Base-by-base conservation (phyloP, 2,113 vertebrate genomes). In the Malurus cyaneus region DNA sequence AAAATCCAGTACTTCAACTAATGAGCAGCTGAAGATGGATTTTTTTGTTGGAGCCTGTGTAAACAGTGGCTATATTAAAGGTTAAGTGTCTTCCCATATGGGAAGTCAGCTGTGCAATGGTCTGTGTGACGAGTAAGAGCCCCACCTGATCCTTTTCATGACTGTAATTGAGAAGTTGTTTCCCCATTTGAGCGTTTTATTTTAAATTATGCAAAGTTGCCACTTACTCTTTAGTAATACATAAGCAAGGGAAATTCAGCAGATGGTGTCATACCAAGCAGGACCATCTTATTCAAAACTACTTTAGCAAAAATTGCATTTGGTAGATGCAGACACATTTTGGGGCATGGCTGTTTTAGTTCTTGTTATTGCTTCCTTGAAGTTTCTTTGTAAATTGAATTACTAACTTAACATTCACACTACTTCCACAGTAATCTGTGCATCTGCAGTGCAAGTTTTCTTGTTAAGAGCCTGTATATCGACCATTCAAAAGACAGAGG, bases 201-300 rank as follows among this genome's bases (percentile, higher is more conserved):
- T 82, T 93, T 66, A 88, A 76, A 88, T 91, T 89, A 87, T 50
- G 32, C 65, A 65, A 89, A 86, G 46, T n/a, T 94, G 32, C 60
- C 24, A 18, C 57, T 96, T 92, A 67, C 21, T 86, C 49, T 41
- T 90, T 71, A 54, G 64, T 70, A 52, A 56, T 70, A 56, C 31
- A 80, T 3, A 16, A 89, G 52, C n/a, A 74, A 90, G 72, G 23
- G 67, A 95, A 95, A 95, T 86, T 86, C 92, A 93, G 47, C 94
- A 96, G 93, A 92, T 94, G 94, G 81, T 96, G 67, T 77, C 56
- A 39, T n/a, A 67, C 52, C 47, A 77, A 94, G 87, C n/a, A 97
- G 64, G 65, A 70, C 54, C 28, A 82, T 83, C 79, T 83, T 36
- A 78, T 66, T 56, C 57, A 56, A 95, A 92, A 94, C 11, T 67